Conservation (phyloP, 2,113 vertebrate species). For the Numenius arquata region DNA sequence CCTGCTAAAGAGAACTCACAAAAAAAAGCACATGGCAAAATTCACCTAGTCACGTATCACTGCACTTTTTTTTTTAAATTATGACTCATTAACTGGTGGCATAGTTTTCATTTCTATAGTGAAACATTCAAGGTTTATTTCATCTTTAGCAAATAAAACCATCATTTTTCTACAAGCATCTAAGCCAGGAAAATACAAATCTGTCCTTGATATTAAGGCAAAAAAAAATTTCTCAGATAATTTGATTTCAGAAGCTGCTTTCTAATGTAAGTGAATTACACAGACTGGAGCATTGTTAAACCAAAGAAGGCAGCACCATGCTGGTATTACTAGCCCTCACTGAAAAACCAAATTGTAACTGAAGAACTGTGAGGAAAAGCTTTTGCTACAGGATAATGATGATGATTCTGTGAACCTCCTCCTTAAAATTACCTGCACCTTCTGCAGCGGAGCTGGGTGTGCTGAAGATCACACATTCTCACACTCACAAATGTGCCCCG, state of each 20-base stretch:
- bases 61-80: not conserved
- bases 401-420: not conserved
- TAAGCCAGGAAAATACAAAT: not conserved
- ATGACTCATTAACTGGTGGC: not conserved
- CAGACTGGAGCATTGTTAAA: not conserved
- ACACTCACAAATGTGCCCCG: not conserved
- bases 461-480: not conserved
- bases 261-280: not conserved
- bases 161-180: not conserved
- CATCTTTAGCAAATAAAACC: not conserved
- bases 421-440: rapidly evolving
- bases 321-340: not conserved
- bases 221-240: not conserved
- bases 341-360: rapidly evolving
- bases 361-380: not conserved
- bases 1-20: not conserved
- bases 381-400: not conserved
- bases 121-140: not conserved
- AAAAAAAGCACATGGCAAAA: not conserved
- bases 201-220: not conserved
- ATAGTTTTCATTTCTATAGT: not conserved
- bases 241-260: not conserved
- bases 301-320: not conserved
- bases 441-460: not conserved
- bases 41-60: not conserved